Conservation (phyloP, 2,113 vertebrate genomes). For the Odobenus rosmarus region DNA sequence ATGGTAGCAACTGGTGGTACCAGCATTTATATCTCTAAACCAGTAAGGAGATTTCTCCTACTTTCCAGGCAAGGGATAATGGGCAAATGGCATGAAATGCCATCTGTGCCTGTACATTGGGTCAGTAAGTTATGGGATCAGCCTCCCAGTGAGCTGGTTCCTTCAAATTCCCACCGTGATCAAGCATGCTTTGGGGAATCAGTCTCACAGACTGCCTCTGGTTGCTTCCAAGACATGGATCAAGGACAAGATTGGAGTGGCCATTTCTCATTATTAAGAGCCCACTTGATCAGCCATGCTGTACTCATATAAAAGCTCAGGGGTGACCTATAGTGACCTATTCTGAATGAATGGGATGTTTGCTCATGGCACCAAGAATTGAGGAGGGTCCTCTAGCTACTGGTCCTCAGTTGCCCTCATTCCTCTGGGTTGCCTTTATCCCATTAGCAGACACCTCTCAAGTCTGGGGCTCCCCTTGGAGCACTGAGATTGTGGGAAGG, state of each 20-base stretch:
- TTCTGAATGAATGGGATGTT: background rate
- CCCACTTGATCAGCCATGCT: background rate
- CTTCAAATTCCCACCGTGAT: background rate
- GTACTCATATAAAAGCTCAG: background rate
- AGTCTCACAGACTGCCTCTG: background rate
- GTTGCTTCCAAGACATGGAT: background rate
- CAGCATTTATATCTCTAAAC: background rate
- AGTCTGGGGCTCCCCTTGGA: background rate
- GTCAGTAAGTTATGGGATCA: background rate
- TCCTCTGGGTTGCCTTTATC: background rate
- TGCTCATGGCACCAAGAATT: background rate
- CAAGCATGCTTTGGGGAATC: background rate
- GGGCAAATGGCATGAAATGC: background rate
- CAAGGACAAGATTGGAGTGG: background rate
- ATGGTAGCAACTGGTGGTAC: background rate
- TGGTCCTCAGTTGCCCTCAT: background rate
- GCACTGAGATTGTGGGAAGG: background rate
- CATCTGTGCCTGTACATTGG: background rate
- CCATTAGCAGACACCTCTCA: background rate
- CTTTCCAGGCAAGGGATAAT: background rate
- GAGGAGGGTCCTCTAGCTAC: background rate
- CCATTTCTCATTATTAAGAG: background rate
- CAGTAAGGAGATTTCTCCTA: background rate
- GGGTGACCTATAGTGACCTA: background rate
- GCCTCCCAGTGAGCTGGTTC: background rate